Evolutionary conservation across 2,888 invertebrate species (phyloP), one percentile per base, ranked within the genome.

Genomic region (Pyrrhosoma nymphula): DNA sequence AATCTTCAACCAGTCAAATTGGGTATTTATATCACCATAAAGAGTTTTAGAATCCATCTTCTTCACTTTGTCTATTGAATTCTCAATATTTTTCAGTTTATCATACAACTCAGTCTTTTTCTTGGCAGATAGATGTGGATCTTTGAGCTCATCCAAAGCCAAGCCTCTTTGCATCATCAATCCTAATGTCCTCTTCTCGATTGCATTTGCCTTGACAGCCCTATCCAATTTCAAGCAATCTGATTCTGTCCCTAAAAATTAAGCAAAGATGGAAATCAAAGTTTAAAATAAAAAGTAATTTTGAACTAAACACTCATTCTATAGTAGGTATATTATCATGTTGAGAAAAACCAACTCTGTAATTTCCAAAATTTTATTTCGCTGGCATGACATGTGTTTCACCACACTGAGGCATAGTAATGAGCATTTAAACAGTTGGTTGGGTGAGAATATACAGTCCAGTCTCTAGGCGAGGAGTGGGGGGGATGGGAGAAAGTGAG

Each of bases 1-100:
- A 47, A 93, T 93, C 75, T 75, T 93, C 47, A 93, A 16, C 93
- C 93, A 93, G 47, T 93, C 93, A 75, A 75, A 93, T 12, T 35
- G n/a, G 14, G 63, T 93, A n/a, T 93, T 75, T 63, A 69, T 55
- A 75, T 69, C 93, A 26, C 75, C 93, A 69, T 26, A 39, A 18
- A 93, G 47, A 18, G 0, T 47, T n/a, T 18, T 47, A 18, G 75
- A 0, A 35, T 18, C 39, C 55, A 75, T 69, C n/a, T 75, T 47
- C 47, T 93, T 93, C 47, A 93, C 69, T 47, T 26, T 26, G 1
- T 93, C 16, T 47, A 93, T 93, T 69, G 30, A 12, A 0, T 18
- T 10, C 63, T 93, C 47, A n/a, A 93, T 93, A 14, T 16, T 18
- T 10, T 16, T 69, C 26, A 93, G 69, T 30, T 91, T n/a, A 14